Conservation (phyloP, 2,888 invertebrate genomes). For the Exephanes ischioxanthus region DNA sequence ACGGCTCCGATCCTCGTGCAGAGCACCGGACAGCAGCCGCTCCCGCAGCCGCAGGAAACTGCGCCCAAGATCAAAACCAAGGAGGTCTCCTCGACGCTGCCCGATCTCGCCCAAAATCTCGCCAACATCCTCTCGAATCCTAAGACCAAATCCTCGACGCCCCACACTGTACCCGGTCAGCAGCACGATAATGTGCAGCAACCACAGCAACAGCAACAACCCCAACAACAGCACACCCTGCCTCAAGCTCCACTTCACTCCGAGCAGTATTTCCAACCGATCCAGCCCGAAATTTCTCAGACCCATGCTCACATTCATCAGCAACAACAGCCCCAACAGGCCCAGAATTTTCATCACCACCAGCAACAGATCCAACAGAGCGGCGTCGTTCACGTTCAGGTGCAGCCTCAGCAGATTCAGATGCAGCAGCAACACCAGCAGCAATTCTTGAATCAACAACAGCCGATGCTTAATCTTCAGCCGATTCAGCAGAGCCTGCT, state of each 20-base stretch:
- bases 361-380: constrained; percentile 48
- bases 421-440: constrained; percentile 45
- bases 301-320: background rate
- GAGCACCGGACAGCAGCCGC: constrained; percentile 67
- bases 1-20: constrained; percentile 47
- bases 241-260: constrained; percentile 76
- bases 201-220: constrained; percentile 43
- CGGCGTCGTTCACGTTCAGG: constrained; percentile 41
- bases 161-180: constrained; percentile 75
- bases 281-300: constrained; percentile 79
- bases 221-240: constrained; percentile 47
- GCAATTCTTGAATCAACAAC: constrained; percentile 34
- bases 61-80: constrained; percentile 78
- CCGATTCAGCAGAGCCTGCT: constrained; percentile 35
- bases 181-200: constrained; percentile 46
- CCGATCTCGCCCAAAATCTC: constrained; percentile 83
- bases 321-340: constrained; percentile 7
- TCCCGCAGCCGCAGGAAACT: constrained; percentile 67
- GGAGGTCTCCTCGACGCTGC: constrained; percentile 83
- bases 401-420: constrained; percentile 1
- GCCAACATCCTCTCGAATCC: constrained; percentile 84
- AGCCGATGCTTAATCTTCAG: constrained; percentile 48
- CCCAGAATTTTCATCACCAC: constrained; percentile 25
- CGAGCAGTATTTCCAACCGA: constrained; percentile 82
- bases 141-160: constrained; percentile 80